These are phyloP conservation scores for Lontra canadensis DNA, from an alignment of 2,113 vertebrate genomes.

Conservation along the genomic window DNA sequence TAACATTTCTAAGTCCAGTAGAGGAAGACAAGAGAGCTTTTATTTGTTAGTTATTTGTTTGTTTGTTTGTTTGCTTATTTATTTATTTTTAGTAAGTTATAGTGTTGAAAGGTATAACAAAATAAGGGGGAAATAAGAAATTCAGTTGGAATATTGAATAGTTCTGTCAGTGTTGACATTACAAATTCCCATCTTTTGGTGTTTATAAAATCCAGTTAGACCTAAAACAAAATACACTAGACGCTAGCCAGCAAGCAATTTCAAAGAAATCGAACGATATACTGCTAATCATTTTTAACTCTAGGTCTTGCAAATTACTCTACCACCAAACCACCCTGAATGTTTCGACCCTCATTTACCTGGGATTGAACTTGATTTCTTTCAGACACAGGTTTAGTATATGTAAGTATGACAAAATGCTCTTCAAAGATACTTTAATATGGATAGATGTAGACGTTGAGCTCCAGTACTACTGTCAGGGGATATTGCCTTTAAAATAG, in stretches of 20 bases:
- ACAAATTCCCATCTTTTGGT: constrained; percentile 51
- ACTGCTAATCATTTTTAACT: constrained; percentile 59
- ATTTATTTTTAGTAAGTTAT: neutral
- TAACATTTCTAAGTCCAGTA: constrained; percentile 13
- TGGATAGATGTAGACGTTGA: constrained; percentile 44
- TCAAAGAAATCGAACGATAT: constrained; percentile 56
- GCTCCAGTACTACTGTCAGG: neutral
- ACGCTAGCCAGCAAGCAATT: constrained; percentile 54
- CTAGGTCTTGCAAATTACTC: constrained; percentile 51
- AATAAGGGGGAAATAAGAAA: constrained; percentile 34
- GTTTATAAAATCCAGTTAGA: constrained; percentile 66
- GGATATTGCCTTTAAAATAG: constrained; percentile 8
- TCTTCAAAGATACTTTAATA: constrained; percentile 40
- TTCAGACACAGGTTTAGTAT: constrained; percentile 15
- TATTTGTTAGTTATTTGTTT: neutral
- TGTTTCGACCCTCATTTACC: constrained; percentile 38
- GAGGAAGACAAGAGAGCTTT: neutral
- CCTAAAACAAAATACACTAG: constrained; percentile 56
- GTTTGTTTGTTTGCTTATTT: neutral
- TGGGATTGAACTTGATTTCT: constrained; percentile 55
- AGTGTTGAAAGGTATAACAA: neutral
- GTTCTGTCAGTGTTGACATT: constrained; percentile 43
- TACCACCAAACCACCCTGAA: neutral
- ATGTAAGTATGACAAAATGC: constrained; percentile 2
- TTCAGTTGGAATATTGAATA: constrained; percentile 58